phyloP scores from a whole-genome alignment of 2,888 invertebrate species.

The Erebia epiphron region DNA sequence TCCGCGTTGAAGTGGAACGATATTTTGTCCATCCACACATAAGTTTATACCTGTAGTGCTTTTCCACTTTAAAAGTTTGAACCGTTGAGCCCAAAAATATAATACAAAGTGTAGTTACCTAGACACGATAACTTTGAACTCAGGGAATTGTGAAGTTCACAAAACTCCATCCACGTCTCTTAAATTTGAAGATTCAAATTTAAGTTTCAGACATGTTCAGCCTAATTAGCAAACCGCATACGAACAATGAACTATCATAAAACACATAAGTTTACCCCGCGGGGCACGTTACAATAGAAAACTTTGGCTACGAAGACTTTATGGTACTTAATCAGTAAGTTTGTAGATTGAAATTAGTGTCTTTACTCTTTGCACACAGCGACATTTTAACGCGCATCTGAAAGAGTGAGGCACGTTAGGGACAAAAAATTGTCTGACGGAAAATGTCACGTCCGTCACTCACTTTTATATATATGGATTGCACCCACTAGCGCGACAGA shows the following conservation, averaged over 20 bases:
- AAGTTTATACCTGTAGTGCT: too few relatives aligned
- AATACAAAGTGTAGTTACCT: neutral
- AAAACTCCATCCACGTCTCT: neutral
- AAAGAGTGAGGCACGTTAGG: too few relatives aligned
- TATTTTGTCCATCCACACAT: too few relatives aligned
- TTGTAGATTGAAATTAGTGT: neutral
- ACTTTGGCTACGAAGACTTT: neutral
- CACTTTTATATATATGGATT: too few relatives aligned
- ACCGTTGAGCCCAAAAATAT: neutral
- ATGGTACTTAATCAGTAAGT: slow-evolving; percentile 15
- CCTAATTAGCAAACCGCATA: slow-evolving; percentile 29
- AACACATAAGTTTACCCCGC: slow-evolving; percentile 15
- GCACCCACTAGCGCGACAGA: too few relatives aligned
- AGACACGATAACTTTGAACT: slow-evolving; percentile 1
- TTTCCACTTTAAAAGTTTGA: neutral
- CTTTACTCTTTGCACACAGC: too few relatives aligned
- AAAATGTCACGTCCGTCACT: too few relatives aligned
- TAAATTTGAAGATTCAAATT: slow-evolving; percentile 25
- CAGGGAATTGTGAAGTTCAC: neutral
- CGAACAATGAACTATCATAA: slow-evolving; percentile 31
- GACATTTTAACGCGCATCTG: too few relatives aligned
- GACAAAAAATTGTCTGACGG: too few relatives aligned
- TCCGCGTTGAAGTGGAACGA: too few relatives aligned
- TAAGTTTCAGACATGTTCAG: slow-evolving; percentile 22
- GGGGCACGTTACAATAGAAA: slow-evolving; percentile 1